Percentiles rank a stretch among this genome's conserved stretches.
These are phyloP conservation scores for Tetragonisca angustula DNA, from an alignment of 2,888 invertebrate species.

Conservation along the genomic window DNA sequence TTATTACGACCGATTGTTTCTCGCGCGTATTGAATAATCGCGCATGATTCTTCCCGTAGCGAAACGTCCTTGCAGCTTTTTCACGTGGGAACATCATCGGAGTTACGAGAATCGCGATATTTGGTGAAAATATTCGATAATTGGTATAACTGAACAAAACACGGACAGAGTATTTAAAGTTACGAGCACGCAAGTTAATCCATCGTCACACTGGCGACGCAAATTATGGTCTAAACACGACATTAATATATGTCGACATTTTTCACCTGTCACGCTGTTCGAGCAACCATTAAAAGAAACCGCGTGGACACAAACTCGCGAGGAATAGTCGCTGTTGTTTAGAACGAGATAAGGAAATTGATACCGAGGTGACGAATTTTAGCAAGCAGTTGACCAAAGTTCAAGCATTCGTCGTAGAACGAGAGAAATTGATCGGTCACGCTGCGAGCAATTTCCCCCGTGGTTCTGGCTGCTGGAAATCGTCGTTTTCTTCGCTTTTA, in stretches of 20 bases:
- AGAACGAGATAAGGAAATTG: neutral
- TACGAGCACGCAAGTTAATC: neutral
- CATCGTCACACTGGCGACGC: neutral
- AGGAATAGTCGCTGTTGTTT: neutral
- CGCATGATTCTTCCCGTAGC: too few species aligned
- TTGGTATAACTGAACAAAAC: neutral
- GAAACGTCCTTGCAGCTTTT: neutral
- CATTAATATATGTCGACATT: neutral
- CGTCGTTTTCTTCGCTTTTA: conserved; percentile 57
- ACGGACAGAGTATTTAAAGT: neutral
- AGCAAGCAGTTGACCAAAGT: conserved; percentile 14
- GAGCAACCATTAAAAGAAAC: neutral
- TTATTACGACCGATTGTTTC: conserved; percentile 19
- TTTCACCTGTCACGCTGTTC: neutral
- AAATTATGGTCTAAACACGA: neutral
- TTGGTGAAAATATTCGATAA: neutral
- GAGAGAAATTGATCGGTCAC: conserved; percentile 45
- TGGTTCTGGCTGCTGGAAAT: conserved; percentile 24
- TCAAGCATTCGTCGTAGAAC: neutral
- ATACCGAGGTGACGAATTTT: conserved; percentile 6
- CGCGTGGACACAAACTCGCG: neutral
- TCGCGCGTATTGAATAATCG: neutral
- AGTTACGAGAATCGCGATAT: too few species aligned
- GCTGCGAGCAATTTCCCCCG: conserved; percentile 29
- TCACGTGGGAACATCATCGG: neutral